Percentiles rank a stretch among this genome's conserved stretches.
phyloP scores from a whole-genome alignment of 2,113 vertebrate species.

The Callospermophilus lateralis region DNA sequence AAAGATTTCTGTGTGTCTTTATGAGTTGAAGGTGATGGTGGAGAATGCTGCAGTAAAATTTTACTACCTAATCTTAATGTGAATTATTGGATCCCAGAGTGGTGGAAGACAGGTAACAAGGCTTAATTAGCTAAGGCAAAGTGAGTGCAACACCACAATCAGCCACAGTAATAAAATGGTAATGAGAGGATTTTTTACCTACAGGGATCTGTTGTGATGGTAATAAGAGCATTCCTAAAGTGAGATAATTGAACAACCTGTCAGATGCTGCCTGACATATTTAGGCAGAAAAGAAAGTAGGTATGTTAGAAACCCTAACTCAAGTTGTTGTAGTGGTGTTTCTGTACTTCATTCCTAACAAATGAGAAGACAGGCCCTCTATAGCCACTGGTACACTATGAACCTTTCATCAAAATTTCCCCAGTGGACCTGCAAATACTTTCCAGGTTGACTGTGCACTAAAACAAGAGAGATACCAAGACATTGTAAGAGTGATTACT shows the following conservation, averaged over 20 bases:
- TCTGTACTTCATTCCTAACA: not conserved
- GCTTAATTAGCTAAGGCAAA: not conserved
- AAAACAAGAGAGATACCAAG: not conserved
- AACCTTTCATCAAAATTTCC: not conserved
- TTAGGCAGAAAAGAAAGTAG: not conserved
- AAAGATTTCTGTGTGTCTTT: constrained; percentile 9
- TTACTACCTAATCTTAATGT: not conserved
- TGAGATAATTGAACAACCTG: not conserved
- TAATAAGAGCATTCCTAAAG: not conserved
- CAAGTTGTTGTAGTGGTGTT: not conserved
- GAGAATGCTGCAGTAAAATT: not conserved
- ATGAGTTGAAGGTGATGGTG: not conserved
- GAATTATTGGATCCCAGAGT: not conserved
- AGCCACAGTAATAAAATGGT: not conserved
- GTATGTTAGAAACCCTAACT: not conserved
- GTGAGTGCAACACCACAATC: not conserved
- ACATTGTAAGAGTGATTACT: not conserved
- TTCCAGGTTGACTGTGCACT: not conserved
- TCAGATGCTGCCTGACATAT: not conserved
- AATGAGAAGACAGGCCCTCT: not conserved
- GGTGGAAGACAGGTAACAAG: not conserved
- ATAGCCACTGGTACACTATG: not conserved
- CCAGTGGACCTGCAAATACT: not conserved
- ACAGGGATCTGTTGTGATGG: not conserved
- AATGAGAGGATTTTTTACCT: not conserved